Evolutionary conservation across 2,797 vertebrate species (phyloP).

Genomic region (Eidolon dupreanum): DNA sequence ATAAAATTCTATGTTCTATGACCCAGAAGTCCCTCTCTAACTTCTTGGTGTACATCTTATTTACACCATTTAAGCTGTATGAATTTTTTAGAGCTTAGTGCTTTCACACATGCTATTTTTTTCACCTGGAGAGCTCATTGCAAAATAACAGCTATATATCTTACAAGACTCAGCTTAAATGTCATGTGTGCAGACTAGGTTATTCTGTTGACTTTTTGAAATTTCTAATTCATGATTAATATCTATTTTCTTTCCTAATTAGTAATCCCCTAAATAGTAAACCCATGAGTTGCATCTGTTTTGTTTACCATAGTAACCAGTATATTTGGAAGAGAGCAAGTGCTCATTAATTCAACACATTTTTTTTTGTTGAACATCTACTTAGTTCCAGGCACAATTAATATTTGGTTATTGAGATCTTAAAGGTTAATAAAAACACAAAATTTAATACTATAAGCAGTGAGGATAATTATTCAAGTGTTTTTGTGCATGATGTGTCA

Average conservation of each 20-base stretch:
- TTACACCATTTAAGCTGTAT: background rate
- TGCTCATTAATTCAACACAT: background rate
- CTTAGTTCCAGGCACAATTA: background rate
- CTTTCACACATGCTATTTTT: background rate
- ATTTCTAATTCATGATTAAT: background rate
- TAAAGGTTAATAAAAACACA: background rate
- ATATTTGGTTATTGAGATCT: background rate
- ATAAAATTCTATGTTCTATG: background rate
- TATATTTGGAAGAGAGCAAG: background rate
- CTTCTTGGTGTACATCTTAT: background rate
- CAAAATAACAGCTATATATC: background rate
- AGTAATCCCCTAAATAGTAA: background rate
- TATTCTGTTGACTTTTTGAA: background rate
- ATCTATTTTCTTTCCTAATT: background rate
- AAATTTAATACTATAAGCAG: background rate
- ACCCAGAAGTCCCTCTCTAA: background rate
- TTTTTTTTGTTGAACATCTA: background rate
- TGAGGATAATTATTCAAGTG: background rate
- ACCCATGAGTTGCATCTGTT: background rate
- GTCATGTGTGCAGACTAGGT: background rate
- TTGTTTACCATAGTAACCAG: background rate
- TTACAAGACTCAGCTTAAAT: background rate
- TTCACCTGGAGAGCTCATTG: background rate
- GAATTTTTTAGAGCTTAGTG: background rate
- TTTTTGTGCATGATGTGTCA: background rate